These are phyloP conservation scores for Scophthalmus maximus DNA, from an alignment of 2,113 vertebrate genomes.

Conservation along the genomic window DNA sequence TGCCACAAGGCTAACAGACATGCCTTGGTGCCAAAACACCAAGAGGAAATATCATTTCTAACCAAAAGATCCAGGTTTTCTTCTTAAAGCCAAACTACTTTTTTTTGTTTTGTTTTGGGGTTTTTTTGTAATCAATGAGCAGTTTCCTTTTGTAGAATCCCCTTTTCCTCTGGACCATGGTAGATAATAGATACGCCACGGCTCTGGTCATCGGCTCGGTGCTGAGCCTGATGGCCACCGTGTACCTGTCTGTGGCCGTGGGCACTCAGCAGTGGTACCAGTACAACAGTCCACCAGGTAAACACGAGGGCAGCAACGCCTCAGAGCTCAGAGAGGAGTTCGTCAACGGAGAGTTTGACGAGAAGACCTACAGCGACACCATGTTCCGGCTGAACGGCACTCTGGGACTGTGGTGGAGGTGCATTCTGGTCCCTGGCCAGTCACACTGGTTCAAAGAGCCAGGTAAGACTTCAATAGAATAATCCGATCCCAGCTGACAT, in stretches of 20 bases:
- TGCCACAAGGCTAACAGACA: background rate
- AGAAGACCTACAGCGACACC: conserved; percentile 84
- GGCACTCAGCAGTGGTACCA: conserved; percentile 97
- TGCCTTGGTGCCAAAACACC: conserved; percentile 20
- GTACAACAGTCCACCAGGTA: conserved; percentile 84
- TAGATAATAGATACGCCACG: conserved; percentile 97
- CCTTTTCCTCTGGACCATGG: no score
- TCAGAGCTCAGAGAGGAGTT: conserved; percentile 81
- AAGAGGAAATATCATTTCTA: conserved; percentile 9
- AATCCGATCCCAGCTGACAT: no score
- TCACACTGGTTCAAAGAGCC: conserved; percentile 84
- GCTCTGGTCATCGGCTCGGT: conserved; percentile 96
- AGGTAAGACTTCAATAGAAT: conserved; percentile 80
- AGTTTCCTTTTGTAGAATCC: background rate
- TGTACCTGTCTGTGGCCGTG: conserved; percentile 93
- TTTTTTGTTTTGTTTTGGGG: no score
- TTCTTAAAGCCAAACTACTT: background rate
- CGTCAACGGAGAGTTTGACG: conserved; percentile 79
- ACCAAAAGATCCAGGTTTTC: background rate
- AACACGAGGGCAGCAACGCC: conserved; percentile 81
- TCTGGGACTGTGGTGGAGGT: conserved; percentile 92
- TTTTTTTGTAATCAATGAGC: no score
- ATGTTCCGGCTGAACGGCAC: conserved; percentile 90
- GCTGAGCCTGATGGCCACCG: conserved; percentile 93
- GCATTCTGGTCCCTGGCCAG: conserved; percentile 83